phyloP scores from a whole-genome alignment of 2,888 invertebrate genomes.

The Hoplodrina ambigua region DNA sequence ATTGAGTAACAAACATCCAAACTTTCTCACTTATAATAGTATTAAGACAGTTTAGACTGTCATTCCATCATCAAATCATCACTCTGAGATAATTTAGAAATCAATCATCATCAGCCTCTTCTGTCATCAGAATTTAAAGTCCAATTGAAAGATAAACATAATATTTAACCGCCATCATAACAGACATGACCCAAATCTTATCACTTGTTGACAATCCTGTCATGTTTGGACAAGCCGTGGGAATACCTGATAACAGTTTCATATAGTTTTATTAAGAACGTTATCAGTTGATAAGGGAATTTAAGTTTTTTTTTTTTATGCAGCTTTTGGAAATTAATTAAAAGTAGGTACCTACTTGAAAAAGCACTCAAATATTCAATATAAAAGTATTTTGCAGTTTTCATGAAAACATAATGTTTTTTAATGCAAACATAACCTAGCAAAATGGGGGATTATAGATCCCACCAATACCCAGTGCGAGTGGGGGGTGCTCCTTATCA shows the following conservation, averaged over 20 bases:
- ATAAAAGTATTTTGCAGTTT: not conserved
- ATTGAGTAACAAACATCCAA: no score
- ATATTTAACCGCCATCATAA: slow-evolving; percentile 23
- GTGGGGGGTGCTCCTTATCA: no score
- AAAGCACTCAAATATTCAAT: not conserved
- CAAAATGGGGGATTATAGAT: no score
- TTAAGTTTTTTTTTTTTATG: not conserved
- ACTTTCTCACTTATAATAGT: no score
- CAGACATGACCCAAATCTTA: slow-evolving; percentile 53
- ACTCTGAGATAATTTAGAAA: slow-evolving; percentile 24
- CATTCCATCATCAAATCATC: slow-evolving; percentile 9
- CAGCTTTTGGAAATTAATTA: slow-evolving; percentile 1
- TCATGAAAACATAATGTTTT: no score
- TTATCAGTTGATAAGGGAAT: slow-evolving; percentile 20
- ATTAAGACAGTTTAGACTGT: no score
- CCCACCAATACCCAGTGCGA: no score
- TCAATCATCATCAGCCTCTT: slow-evolving; percentile 34
- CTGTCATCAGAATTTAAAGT: slow-evolving; percentile 29
- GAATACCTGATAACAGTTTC: slow-evolving; percentile 47
- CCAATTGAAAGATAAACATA: slow-evolving; percentile 50
- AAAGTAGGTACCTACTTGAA: not conserved
- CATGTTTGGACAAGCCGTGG: slow-evolving; percentile 56
- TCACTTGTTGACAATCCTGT: slow-evolving; percentile 55
- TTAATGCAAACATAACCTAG: no score
- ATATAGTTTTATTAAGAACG: not conserved